Percentiles rank a stretch among this genome's conserved stretches.
These are phyloP conservation scores for Chaenogobius annularis DNA, from an alignment of 2,113 vertebrate genomes.

Conservation along the genomic window DNA sequence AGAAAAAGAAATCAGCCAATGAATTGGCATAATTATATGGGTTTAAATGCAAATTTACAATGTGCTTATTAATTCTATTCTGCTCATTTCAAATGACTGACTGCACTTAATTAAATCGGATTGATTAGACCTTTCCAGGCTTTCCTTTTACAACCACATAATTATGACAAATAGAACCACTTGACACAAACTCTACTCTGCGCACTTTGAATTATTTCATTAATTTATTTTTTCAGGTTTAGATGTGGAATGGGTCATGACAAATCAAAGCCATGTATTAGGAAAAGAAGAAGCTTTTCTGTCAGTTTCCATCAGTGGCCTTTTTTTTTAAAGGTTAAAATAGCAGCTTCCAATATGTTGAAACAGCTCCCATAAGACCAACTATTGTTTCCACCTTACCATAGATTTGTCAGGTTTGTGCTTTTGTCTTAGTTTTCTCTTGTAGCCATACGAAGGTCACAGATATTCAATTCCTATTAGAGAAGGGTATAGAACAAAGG, in stretches of 20 bases:
- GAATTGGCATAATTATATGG: slow-evolving; percentile 81
- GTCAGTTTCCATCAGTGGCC: not conserved
- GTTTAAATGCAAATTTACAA: slow-evolving; percentile 83
- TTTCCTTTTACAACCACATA: slow-evolving; percentile 81
- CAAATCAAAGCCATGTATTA: not conserved
- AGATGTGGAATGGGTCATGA: slow-evolving; percentile 21
- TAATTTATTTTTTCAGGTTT: slow-evolving; percentile 34
- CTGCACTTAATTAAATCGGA: slow-evolving; percentile 86
- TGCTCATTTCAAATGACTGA: slow-evolving; percentile 83
- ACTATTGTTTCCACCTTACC: not conserved
- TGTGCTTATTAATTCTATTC: slow-evolving; percentile 86
- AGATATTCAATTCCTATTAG: too few species aligned
- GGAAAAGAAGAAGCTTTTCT: not conserved
- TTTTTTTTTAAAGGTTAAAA: not conserved
- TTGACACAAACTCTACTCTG: slow-evolving; percentile 72
- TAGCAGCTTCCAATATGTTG: too few species aligned
- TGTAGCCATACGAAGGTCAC: too few species aligned
- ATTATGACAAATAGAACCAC: slow-evolving; percentile 83
- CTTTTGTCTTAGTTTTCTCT: too few species aligned
- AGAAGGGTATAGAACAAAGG: too few species aligned
- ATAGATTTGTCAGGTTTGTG: too few species aligned
- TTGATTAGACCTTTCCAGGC: slow-evolving; percentile 84
- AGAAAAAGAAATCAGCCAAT: slow-evolving; percentile 58
- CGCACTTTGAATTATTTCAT: slow-evolving; percentile 52
- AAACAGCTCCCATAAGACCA: not conserved